Conservation (phyloP, 2,888 invertebrate species). For the Orthosia incerta region DNA sequence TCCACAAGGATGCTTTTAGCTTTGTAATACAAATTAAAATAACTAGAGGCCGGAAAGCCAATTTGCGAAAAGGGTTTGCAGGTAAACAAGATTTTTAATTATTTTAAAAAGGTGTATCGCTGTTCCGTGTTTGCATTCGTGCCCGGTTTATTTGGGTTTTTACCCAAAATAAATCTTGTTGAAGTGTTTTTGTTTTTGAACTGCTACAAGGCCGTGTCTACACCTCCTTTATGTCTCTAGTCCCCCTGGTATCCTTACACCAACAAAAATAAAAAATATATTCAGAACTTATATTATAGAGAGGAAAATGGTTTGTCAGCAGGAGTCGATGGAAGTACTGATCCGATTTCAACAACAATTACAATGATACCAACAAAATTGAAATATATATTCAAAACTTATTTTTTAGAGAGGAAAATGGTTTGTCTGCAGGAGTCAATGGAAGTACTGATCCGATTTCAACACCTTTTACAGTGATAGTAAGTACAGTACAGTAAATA, state of each 20-base stretch:
- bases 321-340: no score
- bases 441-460: no score
- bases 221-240: background rate
- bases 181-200: background rate
- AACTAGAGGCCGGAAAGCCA: slow-evolving; percentile 14
- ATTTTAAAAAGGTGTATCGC: slow-evolving; percentile 10
- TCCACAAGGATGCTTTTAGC: slow-evolving; percentile 1
- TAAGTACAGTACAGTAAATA: no score
- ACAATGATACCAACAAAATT: background rate
- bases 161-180: slow-evolving; percentile 9
- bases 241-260: background rate
- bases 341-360: no score
- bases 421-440: no score
- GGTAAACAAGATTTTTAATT: slow-evolving; percentile 24
- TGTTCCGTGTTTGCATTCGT: background rate
- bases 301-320: no score
- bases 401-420: no score
- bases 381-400: no score
- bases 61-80: slow-evolving; percentile 11
- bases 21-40: slow-evolving; percentile 16
- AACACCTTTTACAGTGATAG: no score
- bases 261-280: background rate
- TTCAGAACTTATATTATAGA: no score
- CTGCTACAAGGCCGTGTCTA: no score
- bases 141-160: background rate